Evolutionary conservation across 2,113 vertebrate species (phyloP), one percentile per base, ranked within the genome.

Genomic region (Sinocyclocheilus anshuiensis): DNA sequence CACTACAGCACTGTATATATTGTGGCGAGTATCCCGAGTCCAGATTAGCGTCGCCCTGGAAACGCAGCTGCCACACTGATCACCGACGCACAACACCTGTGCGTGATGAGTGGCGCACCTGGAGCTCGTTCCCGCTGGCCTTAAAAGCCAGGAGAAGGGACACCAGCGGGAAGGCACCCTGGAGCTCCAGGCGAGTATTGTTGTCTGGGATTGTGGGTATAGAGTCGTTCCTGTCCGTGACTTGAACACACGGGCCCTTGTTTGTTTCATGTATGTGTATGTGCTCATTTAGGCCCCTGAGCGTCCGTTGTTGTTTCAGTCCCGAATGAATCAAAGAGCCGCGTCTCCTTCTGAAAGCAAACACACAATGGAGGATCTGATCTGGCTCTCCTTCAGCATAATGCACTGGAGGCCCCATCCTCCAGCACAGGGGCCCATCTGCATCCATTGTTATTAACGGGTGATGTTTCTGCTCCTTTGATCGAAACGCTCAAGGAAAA

Each of bases 301-400:
- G 39, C 36, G 4, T 74, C 71, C 2, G 11, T 10, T 74, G 71
- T 74, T 42, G 71, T 74, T 74, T 74, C 71, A 5, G 20, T 74
- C 71, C n/a, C 1, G 36, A n/a, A 22, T n/a, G 20, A 74, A n/a
- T 72, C 36, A 42, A 72, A 72, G 9, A 5, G 9, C 22, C 10
- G 36, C 33, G 61, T 6, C 63, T 13, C 24, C 24, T 65, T 24
- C n/a, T 63, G 61, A 65, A 26, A 65, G 63, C 22, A n/a, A 61
- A 42, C 39, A 74, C 69, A 72, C 71, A 74, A n/a, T 12, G 20
- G 69, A 74, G 36, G 71, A n/a, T 42, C 71, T 74, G 71, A 74
- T 74, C 20, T 8, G 57, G 6, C 22, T 2, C 57, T 61, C 22
- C 9, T 22, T 59, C 8, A n/a, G 57, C 22, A n/a, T n/a, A 61